phyloP scores from a whole-genome alignment of 2,888 invertebrate species.

The Arge pagana region DNA sequence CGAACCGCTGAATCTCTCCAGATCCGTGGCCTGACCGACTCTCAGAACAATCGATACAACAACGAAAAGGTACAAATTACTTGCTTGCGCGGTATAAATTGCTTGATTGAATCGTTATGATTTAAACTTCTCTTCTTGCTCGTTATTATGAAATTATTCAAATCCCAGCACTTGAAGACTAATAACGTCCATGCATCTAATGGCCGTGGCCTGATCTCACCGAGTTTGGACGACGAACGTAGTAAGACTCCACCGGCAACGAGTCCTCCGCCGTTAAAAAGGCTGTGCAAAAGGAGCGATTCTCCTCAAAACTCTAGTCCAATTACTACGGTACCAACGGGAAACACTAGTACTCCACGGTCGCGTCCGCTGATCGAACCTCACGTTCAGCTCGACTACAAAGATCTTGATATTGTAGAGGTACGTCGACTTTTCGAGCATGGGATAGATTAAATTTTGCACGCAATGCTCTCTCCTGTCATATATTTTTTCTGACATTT shows the following conservation, averaged over 20 bases:
- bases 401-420: slow-evolving; percentile 57
- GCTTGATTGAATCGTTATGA: neutral
- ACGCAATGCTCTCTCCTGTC: too few species aligned
- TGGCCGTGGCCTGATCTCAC: slow-evolving; percentile 54
- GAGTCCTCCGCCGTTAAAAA: slow-evolving; percentile 56
- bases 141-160: slow-evolving; percentile 14
- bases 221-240: slow-evolving; percentile 55
- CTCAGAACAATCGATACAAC: slow-evolving; percentile 56
- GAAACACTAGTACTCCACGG: slow-evolving; percentile 50
- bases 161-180: slow-evolving; percentile 50
- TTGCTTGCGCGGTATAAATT: neutral
- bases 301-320: slow-evolving; percentile 58
- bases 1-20: slow-evolving; percentile 79
- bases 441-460: too few species aligned
- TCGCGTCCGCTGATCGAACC: slow-evolving; percentile 56
- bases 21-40: slow-evolving; percentile 77
- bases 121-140: slow-evolving; percentile 6
- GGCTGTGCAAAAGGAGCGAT: slow-evolving; percentile 57
- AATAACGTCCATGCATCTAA: slow-evolving; percentile 55
- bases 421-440: slow-evolving; percentile 30
- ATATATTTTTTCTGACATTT: too few species aligned
- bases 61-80: slow-evolving; percentile 52
- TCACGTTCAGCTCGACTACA: slow-evolving; percentile 57
- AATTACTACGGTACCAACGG: slow-evolving; percentile 44
- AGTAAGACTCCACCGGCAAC: slow-evolving; percentile 55